A percentile compares a stretch with the other conserved stretches of the same genome.
phyloP scores from a whole-genome alignment of 2,113 vertebrate species.

The Clarias magur region DNA sequence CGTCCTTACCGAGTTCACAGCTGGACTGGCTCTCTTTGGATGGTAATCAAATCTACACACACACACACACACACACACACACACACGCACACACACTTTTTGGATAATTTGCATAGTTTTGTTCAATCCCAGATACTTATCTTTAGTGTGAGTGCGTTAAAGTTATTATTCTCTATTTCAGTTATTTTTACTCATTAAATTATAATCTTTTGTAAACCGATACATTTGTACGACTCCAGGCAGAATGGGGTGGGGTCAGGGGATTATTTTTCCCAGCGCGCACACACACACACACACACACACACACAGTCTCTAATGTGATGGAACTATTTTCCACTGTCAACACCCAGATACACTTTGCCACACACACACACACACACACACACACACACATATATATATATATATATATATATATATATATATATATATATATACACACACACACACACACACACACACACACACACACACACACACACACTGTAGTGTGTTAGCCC shows the following conservation, averaged over 20 bases:
- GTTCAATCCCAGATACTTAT: neutral
- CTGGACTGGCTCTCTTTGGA: conserved; percentile 90
- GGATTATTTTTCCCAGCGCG: neutral
- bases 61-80: neutral
- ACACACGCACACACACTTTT: neutral
- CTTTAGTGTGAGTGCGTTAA: neutral
- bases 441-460: neutral
- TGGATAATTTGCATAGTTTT: neutral
- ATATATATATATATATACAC: too few relatives aligned
- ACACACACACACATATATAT: conserved; percentile 6
- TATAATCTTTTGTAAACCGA: too few relatives aligned
- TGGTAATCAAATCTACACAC: conserved; percentile 69
- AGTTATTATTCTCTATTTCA: neutral
- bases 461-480: conserved; percentile 2
- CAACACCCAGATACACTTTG: conserved; percentile 36
- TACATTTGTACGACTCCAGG: neutral
- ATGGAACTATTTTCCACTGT: conserved; percentile 55
- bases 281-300: conserved; percentile 4
- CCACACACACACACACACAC: conserved; percentile 42
- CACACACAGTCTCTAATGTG: conserved; percentile 29
- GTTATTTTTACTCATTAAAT: neutral
- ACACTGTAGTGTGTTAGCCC: neutral
- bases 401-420: too few relatives aligned
- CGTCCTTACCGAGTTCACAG: conserved; percentile 83
- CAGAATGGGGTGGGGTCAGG: neutral